Evolutionary conservation across 1,140 invertebrate genomes (phyloP).

Genomic region (Drosophila sproati): DNA sequence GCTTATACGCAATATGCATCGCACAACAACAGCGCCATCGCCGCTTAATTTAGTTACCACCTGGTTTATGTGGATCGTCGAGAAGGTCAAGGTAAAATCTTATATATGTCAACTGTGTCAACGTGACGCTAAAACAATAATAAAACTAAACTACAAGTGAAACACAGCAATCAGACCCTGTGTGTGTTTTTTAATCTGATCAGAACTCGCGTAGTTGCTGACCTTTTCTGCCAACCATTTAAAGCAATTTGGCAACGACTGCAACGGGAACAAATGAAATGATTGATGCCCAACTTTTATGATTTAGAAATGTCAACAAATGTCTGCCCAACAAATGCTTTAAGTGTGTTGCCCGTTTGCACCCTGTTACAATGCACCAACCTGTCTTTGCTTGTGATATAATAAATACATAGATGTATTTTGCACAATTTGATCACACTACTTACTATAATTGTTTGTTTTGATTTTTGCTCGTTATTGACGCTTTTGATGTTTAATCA

Average conservation of each 20-base stretch:
- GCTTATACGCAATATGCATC: conserved; percentile 99
- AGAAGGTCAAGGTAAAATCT: conserved; percentile 89
- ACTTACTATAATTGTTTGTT: background rate
- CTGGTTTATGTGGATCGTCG: conserved; percentile 93
- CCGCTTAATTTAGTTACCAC: conserved; percentile 98
- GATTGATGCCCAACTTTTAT: conserved; percentile 20
- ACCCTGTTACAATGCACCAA: conserved; percentile 34
- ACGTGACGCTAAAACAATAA: conserved; percentile 3
- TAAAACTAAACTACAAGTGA: conserved; percentile 1
- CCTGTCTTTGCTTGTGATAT: conserved; percentile 8
- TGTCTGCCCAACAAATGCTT: conserved; percentile 55
- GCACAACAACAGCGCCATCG: conserved; percentile 98
- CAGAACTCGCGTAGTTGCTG: conserved; percentile 67
- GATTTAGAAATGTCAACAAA: conserved; percentile 29
- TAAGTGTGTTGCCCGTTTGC: conserved; percentile 66
- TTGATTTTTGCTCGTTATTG: conserved; percentile 1
- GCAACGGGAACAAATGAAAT: conserved; percentile 40
- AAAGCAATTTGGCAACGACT: conserved; percentile 84
- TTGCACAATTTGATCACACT: conserved; percentile 20
- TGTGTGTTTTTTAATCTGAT: conserved; percentile 23
- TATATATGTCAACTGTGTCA: background rate
- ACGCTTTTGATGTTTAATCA: conserved; percentile 59
- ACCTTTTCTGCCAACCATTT: conserved; percentile 84
- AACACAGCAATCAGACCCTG: conserved; percentile 17
- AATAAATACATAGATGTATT: background rate